Evolutionary conservation across 2,888 invertebrate species (phyloP).

Genomic region (Tetranychus truncatus): DNA sequence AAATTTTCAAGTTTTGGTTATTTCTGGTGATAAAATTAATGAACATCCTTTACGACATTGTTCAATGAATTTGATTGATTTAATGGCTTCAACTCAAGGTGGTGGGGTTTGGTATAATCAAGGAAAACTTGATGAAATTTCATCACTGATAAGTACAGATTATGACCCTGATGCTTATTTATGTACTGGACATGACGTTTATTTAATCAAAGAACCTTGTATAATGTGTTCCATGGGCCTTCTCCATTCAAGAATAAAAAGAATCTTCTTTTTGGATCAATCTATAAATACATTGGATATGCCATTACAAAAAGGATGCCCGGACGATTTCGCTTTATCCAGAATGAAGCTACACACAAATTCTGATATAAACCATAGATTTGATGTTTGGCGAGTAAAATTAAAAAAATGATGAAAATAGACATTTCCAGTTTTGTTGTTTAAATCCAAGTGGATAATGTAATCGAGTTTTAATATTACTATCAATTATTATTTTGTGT

Average conservation of each 20-base stretch:
- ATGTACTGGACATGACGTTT: conserved; percentile 57
- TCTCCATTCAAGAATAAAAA: conserved; percentile 63
- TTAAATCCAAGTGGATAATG: too few relatives aligned
- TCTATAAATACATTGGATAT: background rate
- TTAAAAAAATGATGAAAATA: background rate
- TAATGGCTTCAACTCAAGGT: conserved; percentile 43
- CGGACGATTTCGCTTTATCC: conserved; percentile 35
- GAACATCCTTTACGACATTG: conserved; percentile 62
- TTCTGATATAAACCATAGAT: conserved; percentile 69
- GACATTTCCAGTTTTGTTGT: too few relatives aligned
- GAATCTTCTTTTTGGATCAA: conserved; percentile 47
- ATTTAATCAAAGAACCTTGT: conserved; percentile 68
- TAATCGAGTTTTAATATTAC: too few relatives aligned
- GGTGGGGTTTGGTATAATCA: conserved; percentile 18
- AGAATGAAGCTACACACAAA: conserved; percentile 55
- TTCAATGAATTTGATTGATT: conserved; percentile 63
- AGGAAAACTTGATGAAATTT: background rate
- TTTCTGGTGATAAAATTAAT: background rate
- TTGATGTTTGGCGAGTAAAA: conserved; percentile 51
- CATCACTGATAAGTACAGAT: background rate
- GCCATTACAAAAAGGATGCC: conserved; percentile 2
- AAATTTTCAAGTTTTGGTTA: conserved; percentile 1
- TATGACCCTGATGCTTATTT: conserved; percentile 20
- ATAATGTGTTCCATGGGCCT: conserved; percentile 88
- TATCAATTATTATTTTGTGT: too few relatives aligned